Percentiles rank a stretch among this genome's conserved stretches.
These are phyloP conservation scores for Erebia epiphron DNA, from an alignment of 2,888 invertebrate genomes.

Conservation along the genomic window DNA sequence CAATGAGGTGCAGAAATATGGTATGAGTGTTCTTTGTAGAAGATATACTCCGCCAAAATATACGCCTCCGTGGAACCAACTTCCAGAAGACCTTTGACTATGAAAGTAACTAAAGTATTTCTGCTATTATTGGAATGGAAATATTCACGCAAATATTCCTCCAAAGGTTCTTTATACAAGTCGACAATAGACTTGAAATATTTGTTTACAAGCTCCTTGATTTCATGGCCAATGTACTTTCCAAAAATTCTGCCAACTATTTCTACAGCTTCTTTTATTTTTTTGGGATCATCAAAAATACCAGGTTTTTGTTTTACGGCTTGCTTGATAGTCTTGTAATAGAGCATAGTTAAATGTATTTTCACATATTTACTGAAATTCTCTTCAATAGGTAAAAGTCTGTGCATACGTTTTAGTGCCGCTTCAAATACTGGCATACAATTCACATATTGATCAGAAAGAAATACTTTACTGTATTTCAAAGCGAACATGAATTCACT, in stretches of 20 bases:
- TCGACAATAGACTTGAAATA: constrained; percentile 56
- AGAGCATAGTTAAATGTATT: constrained; percentile 61
- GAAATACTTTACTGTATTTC: constrained; percentile 54
- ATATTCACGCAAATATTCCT: constrained; percentile 43
- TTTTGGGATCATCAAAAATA: constrained; percentile 47
- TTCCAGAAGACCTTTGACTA: constrained; percentile 43
- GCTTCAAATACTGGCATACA: constrained; percentile 54
- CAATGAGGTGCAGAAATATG: constrained; percentile 18
- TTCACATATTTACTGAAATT: constrained; percentile 50
- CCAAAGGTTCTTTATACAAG: constrained; percentile 48
- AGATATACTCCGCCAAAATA: constrained; percentile 41
- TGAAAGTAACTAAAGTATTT: constrained; percentile 33
- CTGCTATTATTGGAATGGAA: constrained; percentile 32
- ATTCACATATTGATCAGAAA: constrained; percentile 49
- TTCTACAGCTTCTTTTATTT: constrained; percentile 48
- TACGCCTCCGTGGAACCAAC: constrained; percentile 35
- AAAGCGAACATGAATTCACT: constrained; percentile 47
- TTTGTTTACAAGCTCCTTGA: constrained; percentile 46
- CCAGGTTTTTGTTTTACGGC: constrained; percentile 48
- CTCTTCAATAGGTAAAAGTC: constrained; percentile 51
- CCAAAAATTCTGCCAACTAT: constrained; percentile 56
- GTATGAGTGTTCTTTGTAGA: constrained; percentile 23
- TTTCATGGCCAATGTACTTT: constrained; percentile 52
- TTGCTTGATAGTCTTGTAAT: constrained; percentile 55
- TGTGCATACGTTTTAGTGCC: constrained; percentile 49